Evolutionary conservation across 1,140 invertebrate species (phyloP).

Genomic region (Metaphire vulgaris): DNA sequence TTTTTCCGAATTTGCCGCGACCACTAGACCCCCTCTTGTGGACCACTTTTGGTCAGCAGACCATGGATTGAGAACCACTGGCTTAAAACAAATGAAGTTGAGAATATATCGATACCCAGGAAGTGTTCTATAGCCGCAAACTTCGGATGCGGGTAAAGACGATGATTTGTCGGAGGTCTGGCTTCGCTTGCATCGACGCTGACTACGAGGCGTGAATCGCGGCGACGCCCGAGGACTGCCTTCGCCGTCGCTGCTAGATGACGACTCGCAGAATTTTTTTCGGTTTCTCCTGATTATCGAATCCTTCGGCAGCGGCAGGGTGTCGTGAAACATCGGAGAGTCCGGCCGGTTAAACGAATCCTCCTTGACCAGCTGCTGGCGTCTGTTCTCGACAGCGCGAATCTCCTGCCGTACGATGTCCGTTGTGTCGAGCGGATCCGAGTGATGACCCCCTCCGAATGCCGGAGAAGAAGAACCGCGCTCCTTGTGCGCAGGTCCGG

Average conservation of each 20-base stretch:
- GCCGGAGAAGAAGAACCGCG: background rate
- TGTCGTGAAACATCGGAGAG: constrained; percentile 14
- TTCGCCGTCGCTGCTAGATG: constrained; percentile 6
- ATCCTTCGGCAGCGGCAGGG: constrained; percentile 17
- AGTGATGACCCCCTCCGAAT: background rate
- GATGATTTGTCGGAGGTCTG: background rate
- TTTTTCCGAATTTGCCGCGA: too few relatives aligned
- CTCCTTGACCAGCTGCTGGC: constrained; percentile 2
- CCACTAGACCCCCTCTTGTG: background rate
- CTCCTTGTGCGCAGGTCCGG: background rate
- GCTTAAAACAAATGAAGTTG: background rate
- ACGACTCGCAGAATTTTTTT: constrained; percentile 2
- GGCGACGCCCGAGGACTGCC: background rate
- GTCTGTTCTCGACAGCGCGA: background rate
- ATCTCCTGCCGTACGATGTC: background rate
- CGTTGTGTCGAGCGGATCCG: background rate
- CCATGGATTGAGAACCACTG: background rate
- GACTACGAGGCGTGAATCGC: constrained; percentile 1
- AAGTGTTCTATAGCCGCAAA: background rate
- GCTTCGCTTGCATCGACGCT: background rate
- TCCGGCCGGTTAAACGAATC: constrained; percentile 13
- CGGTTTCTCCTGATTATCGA: constrained; percentile 8
- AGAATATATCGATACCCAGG: background rate
- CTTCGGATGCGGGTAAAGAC: background rate
- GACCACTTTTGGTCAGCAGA: background rate